Percentiles rank a stretch among this genome's conserved stretches.
These are phyloP conservation scores for Ceyx margarethae DNA, from an alignment of 2,113 vertebrate species.

Conservation along the genomic window DNA sequence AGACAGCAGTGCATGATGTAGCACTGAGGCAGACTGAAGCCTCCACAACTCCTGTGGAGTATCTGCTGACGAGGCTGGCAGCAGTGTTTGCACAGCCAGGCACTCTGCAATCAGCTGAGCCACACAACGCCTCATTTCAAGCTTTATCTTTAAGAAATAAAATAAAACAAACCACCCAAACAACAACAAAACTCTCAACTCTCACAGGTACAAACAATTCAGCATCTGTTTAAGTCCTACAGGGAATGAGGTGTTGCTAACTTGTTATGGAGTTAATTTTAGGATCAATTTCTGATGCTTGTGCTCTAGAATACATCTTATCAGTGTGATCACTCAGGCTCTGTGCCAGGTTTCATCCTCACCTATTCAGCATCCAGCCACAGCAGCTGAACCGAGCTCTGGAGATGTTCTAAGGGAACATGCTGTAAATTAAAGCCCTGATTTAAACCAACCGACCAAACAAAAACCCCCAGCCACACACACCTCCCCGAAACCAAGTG, in stretches of 20 bases:
- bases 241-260: not conserved
- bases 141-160: not conserved
- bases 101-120: not conserved
- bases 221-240: not conserved
- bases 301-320: no score
- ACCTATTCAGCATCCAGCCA: not conserved
- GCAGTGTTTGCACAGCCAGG: not conserved
- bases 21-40: not conserved
- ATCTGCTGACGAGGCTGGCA: conserved; percentile 33
- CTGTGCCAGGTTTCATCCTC: conserved; percentile 1
- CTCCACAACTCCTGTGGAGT: not conserved
- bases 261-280: not conserved
- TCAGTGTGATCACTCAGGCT: not conserved
- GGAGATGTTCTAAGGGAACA: not conserved
- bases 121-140: conserved; percentile 7
- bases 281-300: not conserved
- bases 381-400: not conserved
- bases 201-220: not conserved
- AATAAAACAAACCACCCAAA: no score
- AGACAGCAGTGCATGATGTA: not conserved
- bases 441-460: not conserved
- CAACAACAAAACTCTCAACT: not conserved
- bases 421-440: not conserved
- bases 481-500: not conserved
- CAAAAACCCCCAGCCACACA: not conserved